Evolutionary conservation across 53 echinoderm and acorn worm species (phyloP), one percentile per base, ranked within the genome.

Genomic region (Holothuria scabra): DNA sequence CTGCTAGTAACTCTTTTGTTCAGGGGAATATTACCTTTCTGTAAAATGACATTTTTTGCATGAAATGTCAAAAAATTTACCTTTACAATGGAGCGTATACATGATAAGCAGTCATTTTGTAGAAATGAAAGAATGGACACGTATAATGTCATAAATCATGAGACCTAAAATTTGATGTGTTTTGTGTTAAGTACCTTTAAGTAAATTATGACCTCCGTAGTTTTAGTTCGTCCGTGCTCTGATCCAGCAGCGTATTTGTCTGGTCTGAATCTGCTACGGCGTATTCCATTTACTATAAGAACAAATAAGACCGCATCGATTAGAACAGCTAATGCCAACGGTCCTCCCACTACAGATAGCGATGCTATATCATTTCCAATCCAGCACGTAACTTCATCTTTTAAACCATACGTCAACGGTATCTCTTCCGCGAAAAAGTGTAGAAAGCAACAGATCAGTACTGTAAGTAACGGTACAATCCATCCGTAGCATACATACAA

Each of bases 181-280:
- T 4, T 3, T 35, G 35, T 3, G 6, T 35, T 4, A 35, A 35
- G 44, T 74, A 52, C 75, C 75, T 74, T 74, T n/a, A 74, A 10
- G n/a, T 49, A 74, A 20, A 74, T 52, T 16, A 74, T 28, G 14
- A 74, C 49, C 25, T 74, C 75, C 23, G 48, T 16, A 19, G 12
- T 46, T 21, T 28, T 74, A 4, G 20, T n/a, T 28, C 75, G 3
- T 46, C 24, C n/a, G 23, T 10, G 14, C 35, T 35, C 3, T 35
- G 35, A 35, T 13, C 25, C 48, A 1, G 4, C 49, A 2, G 75
- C 28, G 20, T 46, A 20, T 46, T 52, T 24, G 8, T 74, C 26
- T n/a, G 68, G 35, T 16, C 37, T 74, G 44, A 74, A 74, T 24
- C 75, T 74, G 75, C 75, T 74, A 20, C 13, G 44, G 0, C 55